Evolutionary conservation across 2,797 vertebrate genomes (phyloP), one percentile per base, ranked within the genome.

Genomic region (Rhyacichthys aspro): DNA sequence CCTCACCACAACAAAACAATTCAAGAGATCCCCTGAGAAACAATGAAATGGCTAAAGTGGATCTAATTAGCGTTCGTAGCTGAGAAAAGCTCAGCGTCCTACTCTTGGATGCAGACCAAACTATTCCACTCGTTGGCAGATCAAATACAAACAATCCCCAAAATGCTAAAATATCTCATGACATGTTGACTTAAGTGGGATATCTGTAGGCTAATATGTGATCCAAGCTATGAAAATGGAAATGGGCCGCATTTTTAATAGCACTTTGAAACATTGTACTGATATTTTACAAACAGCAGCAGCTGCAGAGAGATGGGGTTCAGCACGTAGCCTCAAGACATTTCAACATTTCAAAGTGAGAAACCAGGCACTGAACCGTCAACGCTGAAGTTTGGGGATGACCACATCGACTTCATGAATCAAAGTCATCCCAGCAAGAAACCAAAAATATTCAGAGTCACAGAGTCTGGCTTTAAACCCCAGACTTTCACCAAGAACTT

Each of bases 1-100:
- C 53, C 77, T 43, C 11, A 4, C 42, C 34, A 56, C 64, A 76
- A 75, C 69, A 81, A 62, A 82, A 65, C 32, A 56, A 63, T 75
- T 70, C 67, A 70, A 76, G 76, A 80, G 72, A 73, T 56, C 75
- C 79, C 81, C 80, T 6, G 72, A 85, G 82, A 77, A 76, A 79
- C 60, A 80, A 81, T 84, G 45, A 84, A 85, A 82, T 64, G 72
- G 70, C 66, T 74, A 79, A 85, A 86, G 72, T 78, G 73, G 82
- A 72, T 78, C 77, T 80, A 84, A 91, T 91, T 86, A 86, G 73
- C 68, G 74, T 78, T 69, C 72, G 78, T 81, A 77, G 75, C 70
- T 42, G 63, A 80, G 83, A 66, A 82, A 68, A 74, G 70, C 69
- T 34, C 53, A 65, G 47, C 50, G 44, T 67, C 75, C 76, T 57